Percentiles rank a stretch among this genome's conserved stretches.
These are phyloP conservation scores for Theristicus caerulescens DNA, from an alignment of 2,113 vertebrate species.

Conservation along the genomic window DNA sequence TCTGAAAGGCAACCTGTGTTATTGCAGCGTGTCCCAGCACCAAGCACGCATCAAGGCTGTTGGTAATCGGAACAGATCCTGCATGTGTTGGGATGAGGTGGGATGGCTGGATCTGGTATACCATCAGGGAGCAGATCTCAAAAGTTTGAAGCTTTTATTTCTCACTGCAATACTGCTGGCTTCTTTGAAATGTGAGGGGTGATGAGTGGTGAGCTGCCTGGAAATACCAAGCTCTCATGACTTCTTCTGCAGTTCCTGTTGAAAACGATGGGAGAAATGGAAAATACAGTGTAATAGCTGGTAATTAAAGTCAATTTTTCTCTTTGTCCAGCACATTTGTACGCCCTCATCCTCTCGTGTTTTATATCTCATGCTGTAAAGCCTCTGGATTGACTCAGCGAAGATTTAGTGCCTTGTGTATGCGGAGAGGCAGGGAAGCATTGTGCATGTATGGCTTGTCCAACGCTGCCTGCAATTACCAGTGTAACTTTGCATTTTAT, in stretches of 20 bases:
- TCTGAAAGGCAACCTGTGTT: background rate
- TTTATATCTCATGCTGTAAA: background rate
- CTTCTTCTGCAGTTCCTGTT: background rate
- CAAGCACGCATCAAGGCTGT: fast-evolving
- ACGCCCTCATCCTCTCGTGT: background rate
- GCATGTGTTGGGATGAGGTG: background rate
- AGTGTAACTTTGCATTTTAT: background rate
- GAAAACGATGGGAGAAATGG: background rate
- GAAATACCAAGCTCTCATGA: background rate
- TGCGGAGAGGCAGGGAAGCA: background rate
- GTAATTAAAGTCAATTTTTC: background rate
- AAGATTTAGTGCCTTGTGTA: background rate
- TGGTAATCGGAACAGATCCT: background rate
- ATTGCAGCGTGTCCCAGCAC: fast-evolving
- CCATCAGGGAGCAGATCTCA: background rate
- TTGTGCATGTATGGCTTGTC: background rate
- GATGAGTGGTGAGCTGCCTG: background rate
- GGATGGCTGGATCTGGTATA: background rate
- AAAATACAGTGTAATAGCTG: background rate
- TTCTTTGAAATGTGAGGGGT: background rate
- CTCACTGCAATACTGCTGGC: background rate
- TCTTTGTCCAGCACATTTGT: background rate
- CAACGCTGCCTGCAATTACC: background rate
- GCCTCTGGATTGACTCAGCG: background rate
- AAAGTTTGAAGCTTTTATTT: background rate